Percentiles rank a stretch among this genome's conserved stretches.
These are phyloP conservation scores for Gymnobelideus leadbeateri DNA, from an alignment of 2,113 vertebrate genomes.

Conservation along the genomic window DNA sequence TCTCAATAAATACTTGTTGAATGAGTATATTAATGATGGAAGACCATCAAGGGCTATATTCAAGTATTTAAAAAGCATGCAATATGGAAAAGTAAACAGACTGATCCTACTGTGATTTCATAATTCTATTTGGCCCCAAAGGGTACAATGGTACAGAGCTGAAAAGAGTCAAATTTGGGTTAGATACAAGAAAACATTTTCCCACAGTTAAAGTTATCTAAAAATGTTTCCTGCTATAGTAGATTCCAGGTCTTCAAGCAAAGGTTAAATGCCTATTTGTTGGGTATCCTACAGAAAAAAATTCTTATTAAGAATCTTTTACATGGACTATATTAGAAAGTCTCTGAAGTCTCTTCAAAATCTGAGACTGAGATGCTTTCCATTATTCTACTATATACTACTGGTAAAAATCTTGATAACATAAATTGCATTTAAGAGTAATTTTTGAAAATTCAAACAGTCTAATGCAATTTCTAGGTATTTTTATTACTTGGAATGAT, in stretches of 20 bases:
- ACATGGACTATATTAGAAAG: neutral
- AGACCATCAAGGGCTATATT: neutral
- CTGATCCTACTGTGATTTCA: neutral
- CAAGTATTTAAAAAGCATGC: neutral
- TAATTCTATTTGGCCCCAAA: neutral
- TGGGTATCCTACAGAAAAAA: neutral
- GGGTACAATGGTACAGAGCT: neutral
- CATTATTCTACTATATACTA: neutral
- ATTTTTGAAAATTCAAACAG: neutral
- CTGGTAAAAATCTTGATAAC: neutral
- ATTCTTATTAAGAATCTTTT: neutral
- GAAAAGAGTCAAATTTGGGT: neutral
- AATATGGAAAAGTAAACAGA: neutral
- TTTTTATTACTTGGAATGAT: neutral
- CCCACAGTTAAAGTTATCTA: neutral
- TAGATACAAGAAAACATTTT: neutral
- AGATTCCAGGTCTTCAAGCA: neutral
- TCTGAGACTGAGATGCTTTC: neutral
- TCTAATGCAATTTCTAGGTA: neutral
- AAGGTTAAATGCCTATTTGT: neutral
- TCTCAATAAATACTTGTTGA: constrained; percentile 2
- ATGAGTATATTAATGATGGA: neutral
- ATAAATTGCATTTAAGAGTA: neutral
- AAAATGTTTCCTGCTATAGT: neutral
- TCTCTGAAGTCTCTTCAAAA: neutral